Base-by-base conservation (phyloP, 2,888 invertebrate genomes). In the Podotricha telesiphe region DNA sequence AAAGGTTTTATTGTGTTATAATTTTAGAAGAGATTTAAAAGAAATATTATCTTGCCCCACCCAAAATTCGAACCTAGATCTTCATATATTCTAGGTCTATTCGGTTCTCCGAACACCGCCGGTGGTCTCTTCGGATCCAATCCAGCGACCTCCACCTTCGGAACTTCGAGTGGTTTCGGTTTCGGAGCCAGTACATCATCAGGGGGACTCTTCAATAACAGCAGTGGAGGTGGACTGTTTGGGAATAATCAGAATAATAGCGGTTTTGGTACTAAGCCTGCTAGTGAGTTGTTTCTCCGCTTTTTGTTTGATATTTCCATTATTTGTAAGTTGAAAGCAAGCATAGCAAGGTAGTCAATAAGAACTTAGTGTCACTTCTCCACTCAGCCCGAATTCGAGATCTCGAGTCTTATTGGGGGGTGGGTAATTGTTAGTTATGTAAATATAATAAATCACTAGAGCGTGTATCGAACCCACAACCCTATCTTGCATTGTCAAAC, bases 181-280 rank as follows among this genome's bases (percentile, higher is more conserved):
- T 94, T 95, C 74, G 88, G 88, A 84, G 80, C 82, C 7, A 76
- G 70, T 53, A 77, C 85, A 20, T 82, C 88, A 42, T 80, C 93
- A 0, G 79, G 93, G 0, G 90, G 94, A 0, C 89, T 96, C 3
- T 96, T 96, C 79, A 95, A 95, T 2, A 88, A 80, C 70, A 86
- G 91, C 37, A 80, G 92, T 0, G 79, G 93, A 0, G 91, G 94
- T 0, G 90, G 94, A 0, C 90, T 96, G 7, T 97, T 96, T 78
- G 95, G 96, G 0, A 79, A 78, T 19, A 77, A 83, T 0, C 93
- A 94, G 74, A 94, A 94, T 59, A 93, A 93, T 0, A 89, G 94
- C 0, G 94, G 94, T 0, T 96, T 96, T 72, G 94, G 94, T 0
- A 94, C 93, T 1, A 93, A 93, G 58, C 93, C 94, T 2, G 85